Base-by-base conservation (phyloP, 2,113 vertebrate species). In the Brachirus orientalis region DNA sequence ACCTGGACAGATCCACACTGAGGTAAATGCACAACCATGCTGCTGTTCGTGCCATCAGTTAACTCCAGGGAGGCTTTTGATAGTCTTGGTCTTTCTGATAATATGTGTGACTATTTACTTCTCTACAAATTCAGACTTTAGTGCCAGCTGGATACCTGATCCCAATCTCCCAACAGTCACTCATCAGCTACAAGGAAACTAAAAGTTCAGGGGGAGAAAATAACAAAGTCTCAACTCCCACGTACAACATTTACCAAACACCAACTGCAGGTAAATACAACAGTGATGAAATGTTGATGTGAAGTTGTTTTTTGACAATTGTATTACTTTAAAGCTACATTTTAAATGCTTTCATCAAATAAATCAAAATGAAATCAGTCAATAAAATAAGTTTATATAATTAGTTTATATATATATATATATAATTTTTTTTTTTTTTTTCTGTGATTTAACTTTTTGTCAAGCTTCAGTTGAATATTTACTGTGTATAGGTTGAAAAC, bases 71-170 rank as follows among this genome's bases (percentile, higher is more conserved):
- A 20, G 11, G 4, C 7, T 14, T 56, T 38, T 59, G 40, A 5
- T 14, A 43, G 12, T 14, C 40, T 10, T 28, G 28, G 28, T 28
- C 1, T 2, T 37, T 18, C 35, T 8, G 14, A 17, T 28, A 6
- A 10, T 36, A 10, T 48, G 16, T 44, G 20, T 77, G 36, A 44
- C 46, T n/a, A 0, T 45, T 66, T 50, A 0, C 72, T 51, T 61
- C 16, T 75, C 19, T 78, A 3, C 52, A 67, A 72, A 66, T 89
- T 35, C 86, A 98, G 97, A 89, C 94, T 37, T 87, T 96, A 66
- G 89, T 97, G 0, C 94, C 95, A 0, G 94, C 97, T 14, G 95
- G 96, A 53, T 99, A 97, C 81, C 89, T 97, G 55, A 96, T 96
- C 84, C 95, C 96, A 37, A 90, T 99, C 63, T 80, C 95, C 54